Conservation (phyloP, 2,888 invertebrate genomes). For the Drosophila maculinotata region DNA sequence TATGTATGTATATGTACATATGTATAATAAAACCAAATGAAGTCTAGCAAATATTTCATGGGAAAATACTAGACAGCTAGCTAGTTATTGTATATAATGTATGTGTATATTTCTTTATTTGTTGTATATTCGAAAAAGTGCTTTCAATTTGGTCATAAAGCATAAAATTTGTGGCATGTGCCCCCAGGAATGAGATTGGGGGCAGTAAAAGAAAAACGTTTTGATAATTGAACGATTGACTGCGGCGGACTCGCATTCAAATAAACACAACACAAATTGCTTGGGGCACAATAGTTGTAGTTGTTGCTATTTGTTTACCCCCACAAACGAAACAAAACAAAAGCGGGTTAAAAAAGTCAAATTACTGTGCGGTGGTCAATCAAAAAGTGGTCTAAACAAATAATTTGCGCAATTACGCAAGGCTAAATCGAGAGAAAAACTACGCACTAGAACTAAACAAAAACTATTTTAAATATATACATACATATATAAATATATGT, state of each 20-base stretch:
- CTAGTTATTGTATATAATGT: constrained; percentile 21
- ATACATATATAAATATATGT: constrained; percentile 4
- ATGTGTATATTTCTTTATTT: constrained; percentile 16
- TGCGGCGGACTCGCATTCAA: constrained; percentile 29
- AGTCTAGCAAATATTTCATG: constrained; percentile 40
- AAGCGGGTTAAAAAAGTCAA: constrained; percentile 71
- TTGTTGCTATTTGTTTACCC: constrained; percentile 49
- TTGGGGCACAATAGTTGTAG: constrained; percentile 36
- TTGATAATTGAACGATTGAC: constrained; percentile 76
- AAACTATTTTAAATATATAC: constrained; percentile 19
- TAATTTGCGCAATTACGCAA: constrained; percentile 73
- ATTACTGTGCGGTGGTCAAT: constrained; percentile 67
- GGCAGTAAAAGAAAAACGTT: constrained; percentile 31
- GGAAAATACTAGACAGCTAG: constrained; percentile 33
- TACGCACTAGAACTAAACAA: constrained; percentile 13
- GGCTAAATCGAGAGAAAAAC: constrained; percentile 7
- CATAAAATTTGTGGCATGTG: constrained; percentile 66
- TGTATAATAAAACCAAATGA: constrained; percentile 28
- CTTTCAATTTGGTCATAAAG: constrained; percentile 70
- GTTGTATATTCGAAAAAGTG: constrained; percentile 30
- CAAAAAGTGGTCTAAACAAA: constrained; percentile 76
- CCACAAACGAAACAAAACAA: constrained; percentile 2
- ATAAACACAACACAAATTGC: constrained; percentile 45
- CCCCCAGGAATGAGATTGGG: constrained; percentile 21
- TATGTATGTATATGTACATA: neutral